A percentile compares a stretch with the other conserved stretches of the same genome.
These are phyloP conservation scores for Noturus placidus DNA, from an alignment of 2,113 vertebrate genomes.

Conservation along the genomic window DNA sequence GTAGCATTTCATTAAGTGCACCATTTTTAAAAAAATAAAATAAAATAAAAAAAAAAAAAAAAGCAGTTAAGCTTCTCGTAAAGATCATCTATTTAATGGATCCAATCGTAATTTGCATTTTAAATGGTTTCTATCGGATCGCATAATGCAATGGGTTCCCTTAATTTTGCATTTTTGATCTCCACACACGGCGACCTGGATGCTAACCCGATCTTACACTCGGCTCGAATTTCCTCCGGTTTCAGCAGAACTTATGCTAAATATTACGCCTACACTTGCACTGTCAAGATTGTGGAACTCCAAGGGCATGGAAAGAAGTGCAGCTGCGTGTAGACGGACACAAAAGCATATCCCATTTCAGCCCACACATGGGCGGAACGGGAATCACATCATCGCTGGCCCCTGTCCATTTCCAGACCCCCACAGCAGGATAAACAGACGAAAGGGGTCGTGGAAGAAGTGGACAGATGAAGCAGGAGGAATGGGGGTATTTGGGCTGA, in stretches of 20 bases:
- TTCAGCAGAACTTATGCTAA: constrained; percentile 17
- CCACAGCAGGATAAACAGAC: constrained; percentile 32
- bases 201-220: background rate
- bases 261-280: background rate
- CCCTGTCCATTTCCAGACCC: constrained; percentile 35
- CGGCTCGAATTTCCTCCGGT: background rate
- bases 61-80: background rate
- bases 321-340: constrained; percentile 15
- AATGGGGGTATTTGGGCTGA: constrained; percentile 41
- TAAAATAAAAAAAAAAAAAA: background rate
- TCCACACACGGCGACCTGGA: background rate
- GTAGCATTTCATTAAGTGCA: background rate
- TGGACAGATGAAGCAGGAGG: constrained; percentile 20
- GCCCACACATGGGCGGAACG: constrained; percentile 5
- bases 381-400: constrained; percentile 29
- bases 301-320: constrained; percentile 13
- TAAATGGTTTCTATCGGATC: background rate
- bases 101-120: background rate
- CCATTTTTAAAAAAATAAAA: background rate
- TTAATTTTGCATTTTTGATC: background rate
- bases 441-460: constrained; percentile 24
- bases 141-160: background rate
- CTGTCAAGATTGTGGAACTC: background rate
- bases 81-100: background rate
- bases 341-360: constrained; percentile 37